Evolutionary conservation across 1,140 invertebrate species (phyloP).

Genomic region (Apis cerana): DNA sequence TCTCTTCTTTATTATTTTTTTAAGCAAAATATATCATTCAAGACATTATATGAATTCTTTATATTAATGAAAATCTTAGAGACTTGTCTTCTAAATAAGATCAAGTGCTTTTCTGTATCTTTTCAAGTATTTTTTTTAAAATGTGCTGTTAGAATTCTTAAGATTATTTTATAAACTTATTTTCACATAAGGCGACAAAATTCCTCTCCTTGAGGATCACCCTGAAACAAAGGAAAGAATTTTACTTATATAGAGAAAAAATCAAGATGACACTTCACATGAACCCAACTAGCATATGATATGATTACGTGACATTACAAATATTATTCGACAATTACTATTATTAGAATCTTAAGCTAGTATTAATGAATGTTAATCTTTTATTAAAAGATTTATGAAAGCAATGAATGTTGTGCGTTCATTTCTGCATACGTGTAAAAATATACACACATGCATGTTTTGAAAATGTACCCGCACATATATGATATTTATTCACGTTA

Average conservation of each 20-base stretch:
- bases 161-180: conserved; percentile 48
- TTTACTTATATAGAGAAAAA: conserved; percentile 36
- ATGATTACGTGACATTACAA: conserved; percentile 6
- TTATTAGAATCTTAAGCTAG: conserved; percentile 36
- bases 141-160: conserved; percentile 56
- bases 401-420: neutral
- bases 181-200: conserved; percentile 85
- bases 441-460: neutral
- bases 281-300: conserved; percentile 12
- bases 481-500: neutral
- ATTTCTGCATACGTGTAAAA: conserved; percentile 14
- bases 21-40: conserved; percentile 54
- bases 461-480: neutral
- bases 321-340: conserved; percentile 30
- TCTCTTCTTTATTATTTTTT: conserved; percentile 45
- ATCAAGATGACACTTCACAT: conserved; percentile 17
- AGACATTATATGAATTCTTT: conserved; percentile 53
- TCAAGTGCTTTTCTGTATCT: conserved; percentile 57
- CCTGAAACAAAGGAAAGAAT: conserved; percentile 75
- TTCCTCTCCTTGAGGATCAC: conserved; percentile 83
- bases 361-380: conserved; percentile 45
- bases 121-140: conserved; percentile 38
- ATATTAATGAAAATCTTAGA: conserved; percentile 37
- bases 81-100: conserved; percentile 43
- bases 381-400: conserved; percentile 1